Evolutionary conservation across 1,140 invertebrate genomes (phyloP).

Genomic region (Pomacea maculata): DNA sequence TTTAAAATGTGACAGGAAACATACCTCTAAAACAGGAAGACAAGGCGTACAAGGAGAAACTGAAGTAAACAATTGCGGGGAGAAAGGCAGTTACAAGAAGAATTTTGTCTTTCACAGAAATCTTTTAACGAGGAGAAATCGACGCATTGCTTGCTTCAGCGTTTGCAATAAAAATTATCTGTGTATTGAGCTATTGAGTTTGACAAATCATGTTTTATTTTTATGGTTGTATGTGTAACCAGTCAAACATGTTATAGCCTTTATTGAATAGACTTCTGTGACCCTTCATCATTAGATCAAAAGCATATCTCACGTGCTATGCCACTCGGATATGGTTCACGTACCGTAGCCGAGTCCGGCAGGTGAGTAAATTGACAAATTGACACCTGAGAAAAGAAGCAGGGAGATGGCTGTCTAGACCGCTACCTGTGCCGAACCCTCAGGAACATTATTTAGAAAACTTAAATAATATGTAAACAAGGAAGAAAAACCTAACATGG

Average conservation of each 20-base stretch:
- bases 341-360: background rate
- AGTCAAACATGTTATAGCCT: no score
- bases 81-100: no score
- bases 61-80: background rate
- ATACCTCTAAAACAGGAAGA: conserved; percentile 46
- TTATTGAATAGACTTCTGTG: no score
- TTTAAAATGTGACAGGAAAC: conserved; percentile 41
- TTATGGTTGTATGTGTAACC: no score
- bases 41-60: conserved; percentile 32
- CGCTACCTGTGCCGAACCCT: conserved; percentile 11
- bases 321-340: background rate
- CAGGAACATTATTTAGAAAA: background rate
- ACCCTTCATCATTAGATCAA: background rate
- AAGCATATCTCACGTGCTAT: conserved; percentile 9
- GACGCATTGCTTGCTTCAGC: no score
- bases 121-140: no score
- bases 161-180: no score
- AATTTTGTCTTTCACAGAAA: no score
- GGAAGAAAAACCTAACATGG: no score
- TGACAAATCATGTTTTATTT: no score
- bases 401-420: background rate
- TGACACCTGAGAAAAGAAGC: conserved; percentile 10
- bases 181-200: no score
- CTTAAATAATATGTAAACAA: no score
- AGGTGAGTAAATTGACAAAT: background rate